Evolutionary conservation across 2,888 invertebrate species (phyloP).

Genomic region (Drosophila mimica): DNA sequence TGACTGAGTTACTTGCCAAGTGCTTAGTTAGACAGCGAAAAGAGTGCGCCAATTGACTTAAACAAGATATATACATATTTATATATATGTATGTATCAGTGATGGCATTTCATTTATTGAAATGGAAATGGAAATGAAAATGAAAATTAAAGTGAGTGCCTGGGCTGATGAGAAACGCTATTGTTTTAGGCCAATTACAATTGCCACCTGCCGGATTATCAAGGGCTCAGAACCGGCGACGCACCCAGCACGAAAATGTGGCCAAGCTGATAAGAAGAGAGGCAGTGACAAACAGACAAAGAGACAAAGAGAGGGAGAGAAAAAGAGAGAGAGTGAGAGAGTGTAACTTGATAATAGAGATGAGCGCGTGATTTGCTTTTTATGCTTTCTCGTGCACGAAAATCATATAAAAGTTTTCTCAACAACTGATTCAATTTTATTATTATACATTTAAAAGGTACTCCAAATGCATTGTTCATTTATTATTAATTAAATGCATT

Average conservation of each 20-base stretch:
- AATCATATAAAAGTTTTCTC: neutral
- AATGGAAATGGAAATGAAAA: constrained; percentile 17
- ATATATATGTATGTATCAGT: constrained; percentile 9
- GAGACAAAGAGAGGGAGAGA: neutral
- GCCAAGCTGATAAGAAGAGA: constrained; percentile 45
- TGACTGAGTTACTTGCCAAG: constrained; percentile 51
- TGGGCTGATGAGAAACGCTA: constrained; percentile 7
- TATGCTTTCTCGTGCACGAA: neutral
- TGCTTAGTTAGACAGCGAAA: constrained; percentile 38
- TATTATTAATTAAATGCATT: neutral
- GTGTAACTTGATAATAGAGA: constrained; percentile 16
- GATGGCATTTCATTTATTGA: constrained; percentile 42
- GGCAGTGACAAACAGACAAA: neutral
- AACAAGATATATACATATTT: constrained; percentile 3
- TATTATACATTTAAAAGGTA: neutral
- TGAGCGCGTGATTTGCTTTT: constrained; percentile 7
- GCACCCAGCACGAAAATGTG: constrained; percentile 3
- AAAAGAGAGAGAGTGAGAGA: neutral
- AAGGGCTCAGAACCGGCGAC: constrained; percentile 25
- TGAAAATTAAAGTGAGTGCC: constrained; percentile 36
- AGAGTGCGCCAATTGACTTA: constrained; percentile 31
- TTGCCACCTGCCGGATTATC: constrained; percentile 45
- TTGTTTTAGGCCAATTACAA: constrained; percentile 35
- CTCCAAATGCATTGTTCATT: neutral
- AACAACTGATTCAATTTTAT: neutral